A percentile compares a stretch with the other conserved stretches of the same genome.
Conservation (phyloP, 2,888 invertebrate species). For the Pseudococcus jackbeardsleyi region DNA sequence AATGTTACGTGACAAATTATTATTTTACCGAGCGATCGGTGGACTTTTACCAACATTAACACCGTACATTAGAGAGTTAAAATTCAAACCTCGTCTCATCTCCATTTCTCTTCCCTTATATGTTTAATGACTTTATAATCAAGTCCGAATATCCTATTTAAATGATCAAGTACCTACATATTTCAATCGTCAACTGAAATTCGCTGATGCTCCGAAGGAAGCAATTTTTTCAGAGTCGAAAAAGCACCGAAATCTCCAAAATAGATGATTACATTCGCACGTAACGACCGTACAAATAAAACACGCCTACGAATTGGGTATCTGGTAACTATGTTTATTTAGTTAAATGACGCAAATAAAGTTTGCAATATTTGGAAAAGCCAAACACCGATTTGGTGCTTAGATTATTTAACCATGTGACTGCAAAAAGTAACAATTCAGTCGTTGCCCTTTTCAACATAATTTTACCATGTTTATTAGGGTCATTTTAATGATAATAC, state of each 20-base stretch:
- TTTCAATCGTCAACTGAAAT: neutral
- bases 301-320: neutral
- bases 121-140: slow-evolving; percentile 45
- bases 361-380: slow-evolving; percentile 7
- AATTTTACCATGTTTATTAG: neutral
- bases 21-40: slow-evolving; percentile 2
- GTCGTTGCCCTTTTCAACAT: slow-evolving; percentile 11
- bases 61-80: neutral
- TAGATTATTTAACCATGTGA: neutral
- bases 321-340: slow-evolving; percentile 6
- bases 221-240: neutral
- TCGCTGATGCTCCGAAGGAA: neutral
- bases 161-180: neutral
- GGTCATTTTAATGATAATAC: neutral
- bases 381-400: slow-evolving; percentile 2
- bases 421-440: slow-evolving; percentile 19
- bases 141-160: neutral
- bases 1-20: slow-evolving; percentile 24
- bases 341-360: slow-evolving; percentile 32
- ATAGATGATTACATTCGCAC: neutral
- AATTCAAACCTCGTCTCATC: slow-evolving; percentile 2
- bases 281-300: neutral
- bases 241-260: neutral
- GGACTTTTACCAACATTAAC: slow-evolving; percentile 11
- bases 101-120: slow-evolving; percentile 31